A percentile compares a stretch with the other conserved stretches of the same genome.
These are phyloP conservation scores for Phortica magna DNA, from an alignment of 2,888 invertebrate genomes.

Conservation along the genomic window DNA sequence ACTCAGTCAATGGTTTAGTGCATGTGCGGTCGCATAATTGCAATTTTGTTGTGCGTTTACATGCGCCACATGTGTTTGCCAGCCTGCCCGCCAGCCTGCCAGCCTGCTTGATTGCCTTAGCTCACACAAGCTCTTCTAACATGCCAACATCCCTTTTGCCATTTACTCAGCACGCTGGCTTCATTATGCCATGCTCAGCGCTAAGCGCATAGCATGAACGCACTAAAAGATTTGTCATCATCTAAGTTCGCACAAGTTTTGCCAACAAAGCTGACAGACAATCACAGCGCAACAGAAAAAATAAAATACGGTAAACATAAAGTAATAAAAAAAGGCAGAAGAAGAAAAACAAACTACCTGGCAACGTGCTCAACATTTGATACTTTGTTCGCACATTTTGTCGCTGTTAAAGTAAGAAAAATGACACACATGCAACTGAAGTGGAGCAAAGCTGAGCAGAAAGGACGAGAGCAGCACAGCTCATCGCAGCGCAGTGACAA, in stretches of 20 bases:
- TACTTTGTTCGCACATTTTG: background rate
- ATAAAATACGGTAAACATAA: background rate
- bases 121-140: background rate
- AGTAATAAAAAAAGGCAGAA: background rate
- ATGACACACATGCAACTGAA: constrained; percentile 18
- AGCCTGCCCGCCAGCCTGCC: background rate
- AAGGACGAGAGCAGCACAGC: background rate
- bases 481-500: no score
- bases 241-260: constrained; percentile 5
- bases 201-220: background rate
- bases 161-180: background rate
- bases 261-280: constrained; percentile 12
- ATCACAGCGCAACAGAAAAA: background rate
- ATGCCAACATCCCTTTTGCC: no score
- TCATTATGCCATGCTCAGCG: no score
- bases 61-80: background rate
- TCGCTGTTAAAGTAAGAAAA: constrained; percentile 1
- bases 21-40: constrained; percentile 30
- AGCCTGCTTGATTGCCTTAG: background rate
- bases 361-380: constrained; percentile 3
- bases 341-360: background rate
- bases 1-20: background rate
- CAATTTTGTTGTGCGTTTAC: constrained; percentile 6
- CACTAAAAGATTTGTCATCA: constrained; percentile 27
- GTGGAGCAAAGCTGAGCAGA: background rate